Evolutionary conservation across 2,888 invertebrate species (phyloP).

Genomic region (Falcaria lacertinaria): DNA sequence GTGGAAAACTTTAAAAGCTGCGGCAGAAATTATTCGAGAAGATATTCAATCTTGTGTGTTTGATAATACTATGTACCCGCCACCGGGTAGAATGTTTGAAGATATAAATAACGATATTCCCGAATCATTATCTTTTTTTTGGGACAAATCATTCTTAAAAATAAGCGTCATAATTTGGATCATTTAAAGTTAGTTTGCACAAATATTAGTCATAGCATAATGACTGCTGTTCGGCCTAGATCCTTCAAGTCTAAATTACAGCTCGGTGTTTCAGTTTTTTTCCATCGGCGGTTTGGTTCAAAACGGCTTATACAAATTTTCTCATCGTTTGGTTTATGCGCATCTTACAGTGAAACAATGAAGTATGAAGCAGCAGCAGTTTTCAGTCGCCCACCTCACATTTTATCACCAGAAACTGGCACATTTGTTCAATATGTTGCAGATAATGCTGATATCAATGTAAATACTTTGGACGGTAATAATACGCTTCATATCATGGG

Average conservation of each 20-base stretch:
- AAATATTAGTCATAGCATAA: slow-evolving; percentile 37
- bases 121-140: slow-evolving; percentile 38
- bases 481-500: slow-evolving; percentile 12
- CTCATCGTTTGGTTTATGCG: slow-evolving; percentile 19
- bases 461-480: slow-evolving; percentile 11
- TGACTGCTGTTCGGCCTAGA: slow-evolving; percentile 19
- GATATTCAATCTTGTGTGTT: slow-evolving; percentile 16
- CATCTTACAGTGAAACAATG: slow-evolving; percentile 21
- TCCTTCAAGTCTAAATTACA: slow-evolving; percentile 16
- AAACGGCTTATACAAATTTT: slow-evolving; percentile 18
- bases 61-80: slow-evolving; percentile 21
- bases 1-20: slow-evolving; percentile 20
- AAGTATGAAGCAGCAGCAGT: slow-evolving; percentile 22
- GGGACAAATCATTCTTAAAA: slow-evolving; percentile 31
- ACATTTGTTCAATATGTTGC: slow-evolving; percentile 12
- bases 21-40: slow-evolving; percentile 22
- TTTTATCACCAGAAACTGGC: not conserved
- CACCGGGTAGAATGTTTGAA: slow-evolving; percentile 7
- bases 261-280: slow-evolving; percentile 17
- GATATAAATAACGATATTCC: too few species aligned
- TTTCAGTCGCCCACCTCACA: slow-evolving; percentile 18
- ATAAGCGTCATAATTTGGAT: slow-evolving; percentile 21
- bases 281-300: slow-evolving; percentile 17
- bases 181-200: slow-evolving; percentile 39
- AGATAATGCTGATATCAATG: slow-evolving; percentile 16